Evolutionary conservation across 64 coral and sea anemone species (phyloP), one percentile per base, ranked within the genome.

Genomic region (Porites australiensis): DNA sequence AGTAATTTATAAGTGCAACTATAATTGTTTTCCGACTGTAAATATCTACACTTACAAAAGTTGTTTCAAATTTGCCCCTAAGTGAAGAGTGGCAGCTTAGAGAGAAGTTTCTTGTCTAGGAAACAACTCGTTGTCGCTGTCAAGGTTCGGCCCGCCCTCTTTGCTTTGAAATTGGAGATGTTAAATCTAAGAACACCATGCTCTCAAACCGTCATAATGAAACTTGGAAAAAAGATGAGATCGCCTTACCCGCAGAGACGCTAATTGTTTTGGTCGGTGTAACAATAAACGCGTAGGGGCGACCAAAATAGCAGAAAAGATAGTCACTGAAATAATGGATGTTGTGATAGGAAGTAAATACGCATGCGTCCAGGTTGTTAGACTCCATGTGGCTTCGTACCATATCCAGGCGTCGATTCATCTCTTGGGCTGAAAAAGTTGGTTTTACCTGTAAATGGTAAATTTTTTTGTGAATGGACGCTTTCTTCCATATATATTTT

Each of bases 311-410:
- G 50, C 91, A 98, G 19, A 89, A 96, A 27, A 98, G 37, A 60
- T 94, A 98, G 72, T 94, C 97, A 14, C 97, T 98, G 44, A 79
- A 98, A 77, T 98, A 98, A 57, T 88, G 79, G 49, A 95, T 83
- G 61, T 98, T 98, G 47, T 98, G 96, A 62, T 90, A 88, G 2
- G 97, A 98, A 21, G 94, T 98, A 15, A 98, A 91, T 53, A 98
- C 94, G 83, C 97, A 98, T 91, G 94, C 97, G 83, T 94, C 97
- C 50, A 98, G 79, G 27, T 84, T 64, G 22, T 93, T 80, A 5
- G 72, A 83, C 63, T 95, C 91, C 97, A 98, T 98, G 21, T 98
- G 94, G n/a, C 58, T 23, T 63, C 97, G 92, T 47, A 98, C 69
- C 27, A 77, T 91, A 61, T 84, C 82, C 54, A 96, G 50, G n/a